phyloP scores from a whole-genome alignment of 2,113 vertebrate genomes.

The Struthio camelus region DNA sequence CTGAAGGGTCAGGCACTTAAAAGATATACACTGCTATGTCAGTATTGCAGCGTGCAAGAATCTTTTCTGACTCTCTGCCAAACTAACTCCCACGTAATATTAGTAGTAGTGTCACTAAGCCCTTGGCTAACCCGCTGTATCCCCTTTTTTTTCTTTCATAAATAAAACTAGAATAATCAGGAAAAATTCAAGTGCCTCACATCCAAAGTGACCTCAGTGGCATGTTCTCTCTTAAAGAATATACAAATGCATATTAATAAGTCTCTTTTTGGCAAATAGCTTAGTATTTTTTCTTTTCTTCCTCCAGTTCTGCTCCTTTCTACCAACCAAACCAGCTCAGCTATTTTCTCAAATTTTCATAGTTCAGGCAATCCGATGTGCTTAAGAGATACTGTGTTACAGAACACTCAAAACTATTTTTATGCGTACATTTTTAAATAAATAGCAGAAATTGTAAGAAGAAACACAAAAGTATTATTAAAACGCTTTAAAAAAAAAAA shows the following conservation, averaged over 20 bases:
- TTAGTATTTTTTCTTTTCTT: not conserved
- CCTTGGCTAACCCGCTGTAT: accelerated
- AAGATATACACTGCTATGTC: not conserved
- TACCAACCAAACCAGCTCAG: not conserved
- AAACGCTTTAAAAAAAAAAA: not conserved
- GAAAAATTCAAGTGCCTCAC: not conserved
- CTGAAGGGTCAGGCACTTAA: not conserved
- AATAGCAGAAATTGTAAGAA: not conserved
- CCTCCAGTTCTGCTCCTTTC: not conserved
- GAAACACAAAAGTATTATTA: not conserved
- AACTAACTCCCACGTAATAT: not conserved
- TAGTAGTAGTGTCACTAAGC: not conserved
- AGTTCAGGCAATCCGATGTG: not conserved
- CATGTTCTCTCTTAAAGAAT: not conserved
- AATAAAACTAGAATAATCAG: not conserved
- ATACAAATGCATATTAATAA: not conserved
- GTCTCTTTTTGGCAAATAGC: not conserved
- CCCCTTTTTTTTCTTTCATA: not conserved
- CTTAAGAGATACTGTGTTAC: not conserved
- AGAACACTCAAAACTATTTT: not conserved
- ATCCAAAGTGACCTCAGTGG: not conserved
- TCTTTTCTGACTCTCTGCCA: not conserved
- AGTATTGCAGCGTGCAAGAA: not conserved
- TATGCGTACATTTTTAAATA: not conserved
- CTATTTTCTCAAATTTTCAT: not conserved